These are phyloP conservation scores for Esperia sulphurella DNA, from an alignment of 2,888 invertebrate species.

Conservation along the genomic window DNA sequence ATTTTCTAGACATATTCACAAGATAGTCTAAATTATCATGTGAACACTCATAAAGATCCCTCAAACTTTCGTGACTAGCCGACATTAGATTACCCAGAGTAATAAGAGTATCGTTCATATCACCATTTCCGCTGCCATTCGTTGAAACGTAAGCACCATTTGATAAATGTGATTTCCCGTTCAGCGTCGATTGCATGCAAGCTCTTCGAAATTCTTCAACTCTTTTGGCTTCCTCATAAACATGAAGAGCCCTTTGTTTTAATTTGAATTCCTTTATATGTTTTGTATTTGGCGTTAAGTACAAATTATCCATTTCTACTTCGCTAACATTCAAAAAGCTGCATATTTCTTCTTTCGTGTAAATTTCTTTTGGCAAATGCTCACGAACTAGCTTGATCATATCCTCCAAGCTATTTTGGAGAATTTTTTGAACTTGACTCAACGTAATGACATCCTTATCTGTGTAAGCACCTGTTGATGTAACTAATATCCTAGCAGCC, in stretches of 20 bases:
- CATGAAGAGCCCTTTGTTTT: conserved; percentile 92
- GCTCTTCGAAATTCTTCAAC: conserved; percentile 87
- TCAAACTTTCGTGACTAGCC: conserved; percentile 92
- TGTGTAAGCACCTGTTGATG: conserved; percentile 49
- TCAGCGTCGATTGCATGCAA: conserved; percentile 66
- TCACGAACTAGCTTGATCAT: conserved; percentile 84
- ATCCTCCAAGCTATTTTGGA: conserved; percentile 81
- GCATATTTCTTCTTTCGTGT: conserved; percentile 84
- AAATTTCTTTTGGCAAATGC: conserved; percentile 82
- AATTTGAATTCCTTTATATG: conserved; percentile 88
- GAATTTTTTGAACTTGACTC: conserved; percentile 85
- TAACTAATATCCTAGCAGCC: conserved; percentile 87
- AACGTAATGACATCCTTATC: conserved; percentile 85
- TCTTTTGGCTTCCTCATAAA: conserved; percentile 92
- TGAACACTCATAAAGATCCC: conserved; percentile 94
- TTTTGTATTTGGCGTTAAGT: conserved; percentile 74
- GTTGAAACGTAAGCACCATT: conserved; percentile 33
- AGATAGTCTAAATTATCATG: conserved; percentile 91
- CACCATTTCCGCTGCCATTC: conserved; percentile 21
- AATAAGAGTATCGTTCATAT: conserved; percentile 44
- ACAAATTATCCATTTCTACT: conserved; percentile 77
- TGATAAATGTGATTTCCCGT: conserved; percentile 28
- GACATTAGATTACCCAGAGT: conserved; percentile 91
- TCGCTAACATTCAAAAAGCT: conserved; percentile 77
- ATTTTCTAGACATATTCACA: conserved; percentile 84